Percentiles rank a stretch among this genome's conserved stretches.
phyloP scores from a whole-genome alignment of 2,797 vertebrate species.

The Chiloscyllium punctatum region DNA sequence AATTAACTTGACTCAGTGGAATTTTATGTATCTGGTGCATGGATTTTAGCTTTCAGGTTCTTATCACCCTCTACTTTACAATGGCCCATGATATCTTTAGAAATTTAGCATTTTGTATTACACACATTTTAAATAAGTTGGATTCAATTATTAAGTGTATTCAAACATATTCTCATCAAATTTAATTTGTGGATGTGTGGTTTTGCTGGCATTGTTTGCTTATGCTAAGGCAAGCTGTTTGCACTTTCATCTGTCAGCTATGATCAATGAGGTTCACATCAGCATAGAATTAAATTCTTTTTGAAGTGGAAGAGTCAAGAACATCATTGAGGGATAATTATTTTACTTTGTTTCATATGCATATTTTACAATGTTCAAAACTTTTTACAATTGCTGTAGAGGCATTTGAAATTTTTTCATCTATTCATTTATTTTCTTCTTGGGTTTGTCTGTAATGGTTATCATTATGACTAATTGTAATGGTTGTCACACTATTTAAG shows the following conservation, averaged over 20 bases:
- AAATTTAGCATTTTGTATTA: not conserved
- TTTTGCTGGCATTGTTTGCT: not conserved
- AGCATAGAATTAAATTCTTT: not conserved
- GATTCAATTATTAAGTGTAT: not conserved
- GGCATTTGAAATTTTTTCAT: not conserved
- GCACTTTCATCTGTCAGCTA: not conserved
- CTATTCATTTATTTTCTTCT: not conserved
- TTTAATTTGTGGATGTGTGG: not conserved
- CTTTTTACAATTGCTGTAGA: not conserved
- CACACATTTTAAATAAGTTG: not conserved
- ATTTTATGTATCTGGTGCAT: not conserved
- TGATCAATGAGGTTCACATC: not conserved
- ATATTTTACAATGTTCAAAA: not conserved
- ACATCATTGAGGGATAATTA: not conserved
- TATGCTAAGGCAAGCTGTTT: not conserved
- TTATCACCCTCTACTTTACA: too few relatives aligned
- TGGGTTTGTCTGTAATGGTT: not conserved
- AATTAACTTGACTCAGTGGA: not conserved
- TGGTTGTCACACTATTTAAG: not conserved
- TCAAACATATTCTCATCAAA: not conserved
- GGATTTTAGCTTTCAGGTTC: not conserved
- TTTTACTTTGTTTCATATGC: not conserved
- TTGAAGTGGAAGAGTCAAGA: not conserved
- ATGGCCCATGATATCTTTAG: not conserved
- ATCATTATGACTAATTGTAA: too few relatives aligned